phyloP scores from a whole-genome alignment of 1,140 invertebrate genomes.

The Lerema accius region DNA sequence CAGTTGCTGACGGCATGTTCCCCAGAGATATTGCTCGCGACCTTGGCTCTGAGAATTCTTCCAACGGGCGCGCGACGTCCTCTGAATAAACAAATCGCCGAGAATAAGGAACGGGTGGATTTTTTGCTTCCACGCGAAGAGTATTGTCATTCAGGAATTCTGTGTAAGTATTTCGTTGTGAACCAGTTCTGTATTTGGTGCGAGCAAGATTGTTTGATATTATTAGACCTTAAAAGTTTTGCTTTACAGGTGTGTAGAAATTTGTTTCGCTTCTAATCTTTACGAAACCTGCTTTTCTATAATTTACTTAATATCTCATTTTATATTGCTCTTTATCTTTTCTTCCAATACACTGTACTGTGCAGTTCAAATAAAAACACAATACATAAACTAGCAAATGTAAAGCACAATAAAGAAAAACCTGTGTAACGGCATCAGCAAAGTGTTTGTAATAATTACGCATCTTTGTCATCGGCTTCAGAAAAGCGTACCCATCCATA shows the following conservation, averaged over 20 bases:
- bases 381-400: constrained; percentile 25
- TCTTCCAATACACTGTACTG: neutral
- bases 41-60: constrained; percentile 38
- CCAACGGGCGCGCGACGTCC: constrained; percentile 30
- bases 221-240: constrained; percentile 10
- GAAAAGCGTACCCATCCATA: constrained; percentile 31
- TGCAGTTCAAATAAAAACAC: neutral
- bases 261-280: too few relatives aligned
- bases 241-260: neutral
- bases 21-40: constrained; percentile 31
- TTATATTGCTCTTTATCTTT: neutral
- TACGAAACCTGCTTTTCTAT: too few relatives aligned
- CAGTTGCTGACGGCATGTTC: constrained; percentile 24
- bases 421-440: constrained; percentile 12
- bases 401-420: constrained; percentile 15
- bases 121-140: constrained; percentile 29
- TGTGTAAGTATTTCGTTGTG: constrained; percentile 23
- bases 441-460: constrained; percentile 34
- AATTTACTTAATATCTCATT: too few relatives aligned
- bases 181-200: constrained; percentile 28
- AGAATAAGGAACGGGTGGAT: constrained; percentile 34
- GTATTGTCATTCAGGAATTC: constrained; percentile 29
- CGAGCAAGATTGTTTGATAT: constrained; percentile 1
- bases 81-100: constrained; percentile 46
- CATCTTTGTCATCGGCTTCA: constrained; percentile 34